These are phyloP conservation scores for Laterallus jamaicensis DNA, from an alignment of 2,113 vertebrate species.

Conservation along the genomic window DNA sequence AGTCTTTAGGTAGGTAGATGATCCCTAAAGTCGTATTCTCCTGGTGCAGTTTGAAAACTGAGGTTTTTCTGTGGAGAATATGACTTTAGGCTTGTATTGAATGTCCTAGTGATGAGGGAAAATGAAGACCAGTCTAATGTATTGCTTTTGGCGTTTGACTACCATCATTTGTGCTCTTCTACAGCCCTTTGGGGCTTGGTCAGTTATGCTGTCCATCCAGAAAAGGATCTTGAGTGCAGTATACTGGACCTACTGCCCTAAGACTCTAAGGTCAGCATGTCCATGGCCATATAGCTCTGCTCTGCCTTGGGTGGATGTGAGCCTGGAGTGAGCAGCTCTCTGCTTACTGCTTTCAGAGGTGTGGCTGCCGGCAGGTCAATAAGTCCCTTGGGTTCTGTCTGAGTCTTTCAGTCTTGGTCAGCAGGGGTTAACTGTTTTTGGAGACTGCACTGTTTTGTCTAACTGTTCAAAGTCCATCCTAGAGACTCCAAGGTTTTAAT, in stretches of 20 bases:
- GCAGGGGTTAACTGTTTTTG: neutral
- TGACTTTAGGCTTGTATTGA: neutral
- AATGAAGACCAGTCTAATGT: neutral
- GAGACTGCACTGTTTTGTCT: neutral
- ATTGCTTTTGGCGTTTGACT: neutral
- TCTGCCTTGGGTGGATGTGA: neutral
- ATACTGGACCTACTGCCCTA: neutral
- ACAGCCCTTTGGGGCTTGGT: neutral
- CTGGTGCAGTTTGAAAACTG: neutral
- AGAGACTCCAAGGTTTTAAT: neutral
- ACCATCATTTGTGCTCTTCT: neutral
- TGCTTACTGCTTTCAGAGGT: neutral
- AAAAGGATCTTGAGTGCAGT: neutral
- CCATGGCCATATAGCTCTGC: accelerated
- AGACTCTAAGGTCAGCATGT: accelerated
- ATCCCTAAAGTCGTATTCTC: neutral
- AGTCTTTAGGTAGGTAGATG: neutral
- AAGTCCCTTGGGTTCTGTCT: neutral
- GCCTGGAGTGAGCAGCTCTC: neutral
- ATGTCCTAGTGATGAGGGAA: neutral
- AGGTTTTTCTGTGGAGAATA: neutral
- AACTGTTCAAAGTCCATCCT: neutral
- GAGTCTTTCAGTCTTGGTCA: neutral
- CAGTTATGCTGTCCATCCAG: neutral
- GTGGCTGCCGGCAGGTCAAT: accelerated